Evolutionary conservation across 2,888 invertebrate species (phyloP).

Genomic region (Conchocele bisecta): DNA sequence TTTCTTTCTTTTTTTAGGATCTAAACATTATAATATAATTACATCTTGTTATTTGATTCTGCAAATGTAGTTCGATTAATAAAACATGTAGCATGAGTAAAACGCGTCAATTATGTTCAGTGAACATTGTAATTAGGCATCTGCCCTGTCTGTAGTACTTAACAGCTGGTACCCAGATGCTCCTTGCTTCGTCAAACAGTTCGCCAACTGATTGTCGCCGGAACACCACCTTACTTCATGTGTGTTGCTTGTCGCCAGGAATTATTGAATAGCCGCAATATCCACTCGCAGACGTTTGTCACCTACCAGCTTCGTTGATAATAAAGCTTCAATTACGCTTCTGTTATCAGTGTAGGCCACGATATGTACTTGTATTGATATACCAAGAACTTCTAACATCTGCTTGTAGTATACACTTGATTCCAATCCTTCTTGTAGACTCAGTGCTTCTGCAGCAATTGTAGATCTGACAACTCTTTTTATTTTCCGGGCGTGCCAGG

Average conservation of each 20-base stretch:
- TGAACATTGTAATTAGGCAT: no score
- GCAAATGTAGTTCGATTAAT: no score
- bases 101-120: no score
- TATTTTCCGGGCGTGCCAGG: slow-evolving; percentile 44
- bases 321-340: slow-evolving; percentile 43
- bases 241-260: slow-evolving; percentile 3
- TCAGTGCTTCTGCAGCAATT: slow-evolving; percentile 39
- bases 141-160: background rate
- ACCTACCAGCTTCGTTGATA: slow-evolving; percentile 45
- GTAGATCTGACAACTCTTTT: slow-evolving; percentile 45
- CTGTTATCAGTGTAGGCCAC: slow-evolving; percentile 35
- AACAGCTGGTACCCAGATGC: background rate
- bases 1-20: no score
- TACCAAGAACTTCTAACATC: slow-evolving; percentile 15
- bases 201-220: background rate
- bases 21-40: no score
- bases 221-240: background rate
- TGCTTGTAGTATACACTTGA: slow-evolving; percentile 21
- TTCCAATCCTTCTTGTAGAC: slow-evolving; percentile 19
- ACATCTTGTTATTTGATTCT: no score
- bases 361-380: slow-evolving; percentile 16
- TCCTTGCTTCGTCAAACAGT: background rate
- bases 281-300: slow-evolving; percentile 39
- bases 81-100: no score
- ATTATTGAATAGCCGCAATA: slow-evolving; percentile 35